A percentile compares a stretch with the other conserved stretches of the same genome.
Evolutionary conservation across 2,113 vertebrate genomes (phyloP).

Genomic region (Acinonyx jubatus): DNA sequence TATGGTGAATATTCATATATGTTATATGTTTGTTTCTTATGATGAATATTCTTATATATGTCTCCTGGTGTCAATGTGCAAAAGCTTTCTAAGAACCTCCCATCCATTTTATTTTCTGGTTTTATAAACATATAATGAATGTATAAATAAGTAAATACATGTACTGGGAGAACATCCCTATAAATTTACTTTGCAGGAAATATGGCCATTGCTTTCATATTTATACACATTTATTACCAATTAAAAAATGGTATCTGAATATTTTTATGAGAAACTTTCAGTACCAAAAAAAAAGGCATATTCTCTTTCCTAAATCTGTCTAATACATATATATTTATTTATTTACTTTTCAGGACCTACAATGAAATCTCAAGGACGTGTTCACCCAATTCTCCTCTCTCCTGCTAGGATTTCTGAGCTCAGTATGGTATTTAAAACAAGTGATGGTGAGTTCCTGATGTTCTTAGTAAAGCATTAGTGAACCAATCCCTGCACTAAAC

Average conservation of each 20-base stretch:
- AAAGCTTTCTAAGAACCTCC: background rate
- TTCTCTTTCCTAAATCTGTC: constrained; percentile 1
- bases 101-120: background rate
- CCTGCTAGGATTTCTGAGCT: constrained; percentile 83
- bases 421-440: constrained; percentile 59
- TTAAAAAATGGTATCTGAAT: background rate
- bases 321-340: background rate
- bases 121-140: background rate
- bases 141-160: background rate
- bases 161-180: background rate
- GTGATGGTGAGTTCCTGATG: constrained; percentile 59
- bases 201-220: background rate
- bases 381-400: constrained; percentile 83
- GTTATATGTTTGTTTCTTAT: background rate
- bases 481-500: background rate
- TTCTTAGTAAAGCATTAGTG: background rate
- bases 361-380: constrained; percentile 72
- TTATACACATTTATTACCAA: background rate
- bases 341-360: constrained; percentile 78
- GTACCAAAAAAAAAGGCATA: background rate
- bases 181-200: background rate
- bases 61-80: background rate
- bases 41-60: background rate
- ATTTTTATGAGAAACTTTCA: constrained; percentile 23
- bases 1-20: background rate